These are phyloP conservation scores for Baccha elongata DNA, from an alignment of 2,888 invertebrate species.

Conservation along the genomic window DNA sequence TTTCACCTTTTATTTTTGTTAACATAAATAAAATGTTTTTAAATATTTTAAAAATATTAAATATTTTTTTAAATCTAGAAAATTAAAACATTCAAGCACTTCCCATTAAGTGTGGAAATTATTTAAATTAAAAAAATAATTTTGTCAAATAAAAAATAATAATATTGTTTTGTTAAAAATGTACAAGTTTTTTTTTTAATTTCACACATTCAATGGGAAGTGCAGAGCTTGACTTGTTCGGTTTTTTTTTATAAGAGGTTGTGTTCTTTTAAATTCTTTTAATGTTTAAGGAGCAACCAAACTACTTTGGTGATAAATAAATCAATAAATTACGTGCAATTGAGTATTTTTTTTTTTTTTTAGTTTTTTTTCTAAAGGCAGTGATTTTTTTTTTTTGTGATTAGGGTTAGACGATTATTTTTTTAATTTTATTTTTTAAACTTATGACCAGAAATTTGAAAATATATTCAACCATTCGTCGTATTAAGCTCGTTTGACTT, in stretches of 20 bases:
- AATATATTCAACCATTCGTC: slow-evolving; percentile 44
- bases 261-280: not conserved
- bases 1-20: slow-evolving; percentile 30
- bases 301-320: slow-evolving; percentile 58
- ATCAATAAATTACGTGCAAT: slow-evolving; percentile 23
- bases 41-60: too few species aligned
- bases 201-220: slow-evolving; percentile 72
- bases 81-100: slow-evolving; percentile 56
- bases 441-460: slow-evolving; percentile 38
- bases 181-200: slow-evolving; percentile 55
- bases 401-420: slow-evolving; percentile 10
- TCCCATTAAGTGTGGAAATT: slow-evolving; percentile 73
- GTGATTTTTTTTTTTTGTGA: slow-evolving; percentile 51
- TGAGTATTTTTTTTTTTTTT: slow-evolving; percentile 54
- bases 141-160: slow-evolving; percentile 28
- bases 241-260: slow-evolving; percentile 5
- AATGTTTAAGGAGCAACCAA: slow-evolving; percentile 29
- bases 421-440: slow-evolving; percentile 6
- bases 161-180: slow-evolving; percentile 41
- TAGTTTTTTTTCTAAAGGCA: slow-evolving; percentile 45
- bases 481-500: slow-evolving; percentile 62
- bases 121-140: slow-evolving; percentile 13
- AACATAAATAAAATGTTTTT: slow-evolving; percentile 51
- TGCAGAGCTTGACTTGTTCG: slow-evolving; percentile 58
- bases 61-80: slow-evolving; percentile 43